Conservation (phyloP, 1,140 invertebrate species). For the Prorops nasuta region DNA sequence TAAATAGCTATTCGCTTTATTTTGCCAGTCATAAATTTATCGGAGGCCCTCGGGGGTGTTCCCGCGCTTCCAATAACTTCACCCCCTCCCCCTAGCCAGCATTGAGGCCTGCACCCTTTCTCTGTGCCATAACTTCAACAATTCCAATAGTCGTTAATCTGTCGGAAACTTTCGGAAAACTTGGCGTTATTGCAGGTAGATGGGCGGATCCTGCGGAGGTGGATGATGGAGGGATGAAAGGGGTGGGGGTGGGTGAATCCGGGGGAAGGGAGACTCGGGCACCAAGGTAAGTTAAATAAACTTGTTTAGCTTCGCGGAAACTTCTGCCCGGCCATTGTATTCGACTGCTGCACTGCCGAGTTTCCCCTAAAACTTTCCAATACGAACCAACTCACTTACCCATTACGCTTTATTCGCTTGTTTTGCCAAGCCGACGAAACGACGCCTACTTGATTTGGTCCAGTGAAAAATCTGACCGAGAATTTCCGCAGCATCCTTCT, state of each 20-base stretch:
- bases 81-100: conserved; percentile 8
- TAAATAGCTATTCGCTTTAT: no score
- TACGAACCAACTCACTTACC: conserved; percentile 46
- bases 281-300: conserved; percentile 51
- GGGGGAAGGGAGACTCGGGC: conserved; percentile 16
- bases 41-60: no score
- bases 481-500: no score
- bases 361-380: conserved; percentile 40
- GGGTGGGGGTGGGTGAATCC: conserved; percentile 8
- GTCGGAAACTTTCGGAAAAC: conserved; percentile 46
- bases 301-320: conserved; percentile 49
- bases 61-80: conserved; percentile 11
- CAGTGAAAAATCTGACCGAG: no score
- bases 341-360: conserved; percentile 38
- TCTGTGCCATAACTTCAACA: conserved; percentile 42
- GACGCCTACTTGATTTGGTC: no score
- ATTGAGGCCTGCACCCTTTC: conserved; percentile 12
- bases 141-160: conserved; percentile 53
- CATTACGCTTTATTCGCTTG: conserved; percentile 51
- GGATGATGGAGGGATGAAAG: conserved; percentile 11
- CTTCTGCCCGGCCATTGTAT: conserved; percentile 47
- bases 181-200: conserved; percentile 46
- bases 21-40: background rate
- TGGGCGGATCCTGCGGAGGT: conserved; percentile 20
- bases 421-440: conserved; percentile 27